phyloP scores from a whole-genome alignment of 2,113 vertebrate species.

The Ailurus styani region DNA sequence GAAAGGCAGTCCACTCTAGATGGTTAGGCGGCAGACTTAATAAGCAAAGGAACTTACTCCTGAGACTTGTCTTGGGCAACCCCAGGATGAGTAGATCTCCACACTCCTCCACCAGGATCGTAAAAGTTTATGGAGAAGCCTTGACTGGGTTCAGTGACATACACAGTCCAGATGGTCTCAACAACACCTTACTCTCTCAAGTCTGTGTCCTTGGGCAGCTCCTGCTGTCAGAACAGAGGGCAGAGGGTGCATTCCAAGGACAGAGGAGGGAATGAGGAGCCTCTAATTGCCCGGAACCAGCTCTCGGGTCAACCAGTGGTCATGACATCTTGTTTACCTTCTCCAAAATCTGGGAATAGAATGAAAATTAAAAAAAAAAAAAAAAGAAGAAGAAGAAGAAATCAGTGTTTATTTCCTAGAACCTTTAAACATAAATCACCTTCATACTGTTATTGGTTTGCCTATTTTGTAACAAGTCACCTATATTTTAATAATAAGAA shows the following conservation, averaged over 20 bases:
- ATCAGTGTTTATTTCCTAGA: slow-evolving; percentile 7
- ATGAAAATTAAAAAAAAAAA: neutral
- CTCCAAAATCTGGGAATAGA: neutral
- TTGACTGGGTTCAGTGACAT: neutral
- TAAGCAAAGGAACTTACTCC: neutral
- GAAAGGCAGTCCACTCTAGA: neutral
- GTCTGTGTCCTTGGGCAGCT: neutral
- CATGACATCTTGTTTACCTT: neutral
- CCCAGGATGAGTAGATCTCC: neutral
- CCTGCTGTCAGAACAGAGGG: neutral
- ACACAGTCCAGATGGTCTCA: neutral
- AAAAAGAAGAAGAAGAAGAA: neutral
- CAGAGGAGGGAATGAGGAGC: neutral
- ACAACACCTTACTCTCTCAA: neutral
- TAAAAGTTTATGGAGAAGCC: neutral
- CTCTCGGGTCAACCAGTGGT: neutral
- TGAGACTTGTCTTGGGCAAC: neutral
- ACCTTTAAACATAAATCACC: neutral
- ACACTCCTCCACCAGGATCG: neutral
- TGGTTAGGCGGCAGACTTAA: neutral
- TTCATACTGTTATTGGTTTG: neutral
- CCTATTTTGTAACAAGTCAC: neutral
- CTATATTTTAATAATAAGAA: neutral
- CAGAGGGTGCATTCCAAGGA: neutral
- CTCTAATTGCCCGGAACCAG: neutral